Evolutionary conservation across 1,140 invertebrate species (phyloP), one percentile per base, ranked within the genome.

Genomic region (Drosophila auraria): DNA sequence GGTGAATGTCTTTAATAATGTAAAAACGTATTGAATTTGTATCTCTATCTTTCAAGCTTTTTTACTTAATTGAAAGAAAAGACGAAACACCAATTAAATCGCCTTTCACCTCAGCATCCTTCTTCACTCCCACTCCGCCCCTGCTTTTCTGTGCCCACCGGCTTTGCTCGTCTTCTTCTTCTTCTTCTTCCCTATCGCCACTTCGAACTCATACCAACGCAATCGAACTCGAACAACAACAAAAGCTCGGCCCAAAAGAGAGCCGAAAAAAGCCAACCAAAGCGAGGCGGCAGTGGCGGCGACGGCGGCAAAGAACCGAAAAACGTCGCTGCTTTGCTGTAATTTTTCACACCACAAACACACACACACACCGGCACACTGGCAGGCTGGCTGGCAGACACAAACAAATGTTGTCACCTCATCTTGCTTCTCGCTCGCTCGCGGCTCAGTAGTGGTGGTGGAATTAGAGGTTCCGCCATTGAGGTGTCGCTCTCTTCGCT

Each of bases 271-370:
- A 63, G 33, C 64, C 60, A 75, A 65, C 73, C 60, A 65, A 56
- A 59, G 25, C 45, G 51, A 53, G 54, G 54, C 25, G 56, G 12
- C 58, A 53, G 54, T 36, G 57, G 14, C 59, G 56, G 36, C 53
- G 25, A 0, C 27, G 53, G 36, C 45, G 57, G 33, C 59, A 58
- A 76, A 40, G 47, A 50, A 70, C 36, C 73, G 23, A 76, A 66
- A 51, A 77, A 50, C 72, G 83, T 64, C 78, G 74, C 86, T 75
- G 81, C 81, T 66, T 63, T 89, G 84, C 86, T 90, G 84, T 89
- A 89, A 89, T 89, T 89, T 89, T 89, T 89, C 84, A 89, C 84
- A 89, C 84, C 49, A 66, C 64, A 76, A 58, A 53, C 60, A 53
- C 54, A 33, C 58, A 57, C 47, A 74, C 54, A 73, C 54, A 42